Percentiles rank a stretch among this genome's conserved stretches.
phyloP scores from a whole-genome alignment of 1,140 invertebrate genomes.

The Berghia stephanieae region DNA sequence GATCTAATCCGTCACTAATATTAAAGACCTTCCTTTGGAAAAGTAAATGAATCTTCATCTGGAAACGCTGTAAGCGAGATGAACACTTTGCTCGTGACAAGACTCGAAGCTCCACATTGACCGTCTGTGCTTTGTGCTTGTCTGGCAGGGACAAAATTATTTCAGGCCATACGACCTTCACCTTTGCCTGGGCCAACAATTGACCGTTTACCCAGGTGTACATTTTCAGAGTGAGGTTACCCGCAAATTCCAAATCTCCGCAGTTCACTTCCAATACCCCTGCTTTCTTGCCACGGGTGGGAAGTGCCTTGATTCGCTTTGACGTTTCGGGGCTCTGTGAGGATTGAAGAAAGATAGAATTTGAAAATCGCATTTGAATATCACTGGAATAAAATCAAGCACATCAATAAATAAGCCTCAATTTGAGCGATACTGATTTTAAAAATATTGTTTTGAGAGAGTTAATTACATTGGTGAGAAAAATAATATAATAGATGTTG shows the following conservation, averaged over 20 bases:
- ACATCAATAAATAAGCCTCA: neutral
- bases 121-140: conserved; percentile 43
- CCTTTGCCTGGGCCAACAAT: conserved; percentile 35
- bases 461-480: neutral
- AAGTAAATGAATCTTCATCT: conserved; percentile 40
- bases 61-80: conserved; percentile 37
- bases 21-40: too few species aligned
- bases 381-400: neutral
- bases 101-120: conserved; percentile 37
- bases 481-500: neutral
- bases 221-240: conserved; percentile 41
- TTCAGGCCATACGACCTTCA: conserved; percentile 48
- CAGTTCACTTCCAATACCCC: conserved; percentile 40
- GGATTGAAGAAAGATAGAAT: neutral
- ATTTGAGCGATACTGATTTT: too few species aligned
- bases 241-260: conserved; percentile 49
- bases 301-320: conserved; percentile 42
- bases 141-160: conserved; percentile 42
- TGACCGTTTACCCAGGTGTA: conserved; percentile 43
- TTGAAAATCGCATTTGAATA: neutral
- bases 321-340: neutral
- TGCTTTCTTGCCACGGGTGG: conserved; percentile 33
- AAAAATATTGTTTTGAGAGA: too few species aligned
- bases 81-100: conserved; percentile 44
- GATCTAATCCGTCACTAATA: too few species aligned